Conservation (phyloP, 2,797 vertebrate genomes). For the Hemibagrus guttatus region DNA sequence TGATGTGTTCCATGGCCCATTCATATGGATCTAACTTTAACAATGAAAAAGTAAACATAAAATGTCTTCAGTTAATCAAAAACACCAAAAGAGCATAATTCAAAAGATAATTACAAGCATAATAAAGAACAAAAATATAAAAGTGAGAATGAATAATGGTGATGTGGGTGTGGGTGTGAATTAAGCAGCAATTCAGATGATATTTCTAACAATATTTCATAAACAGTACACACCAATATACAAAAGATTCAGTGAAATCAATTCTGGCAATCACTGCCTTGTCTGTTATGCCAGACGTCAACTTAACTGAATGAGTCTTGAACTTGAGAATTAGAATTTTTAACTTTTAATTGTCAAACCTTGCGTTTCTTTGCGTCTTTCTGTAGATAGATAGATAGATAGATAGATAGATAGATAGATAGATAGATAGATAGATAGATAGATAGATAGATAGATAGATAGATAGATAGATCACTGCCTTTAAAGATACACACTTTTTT, state of each 20-base stretch:
- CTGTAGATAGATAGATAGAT: background rate
- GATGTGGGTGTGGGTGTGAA: background rate
- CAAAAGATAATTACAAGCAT: background rate
- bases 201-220: background rate
- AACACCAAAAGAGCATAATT: background rate
- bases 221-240: background rate
- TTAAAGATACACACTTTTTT: background rate
- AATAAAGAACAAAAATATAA: background rate
- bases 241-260: background rate
- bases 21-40: background rate
- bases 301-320: background rate
- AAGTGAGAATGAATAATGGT: background rate
- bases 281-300: background rate
- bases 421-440: background rate
- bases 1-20: background rate
- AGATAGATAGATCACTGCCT: background rate
- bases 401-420: background rate
- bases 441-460: background rate
- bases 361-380: background rate
- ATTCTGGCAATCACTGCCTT: background rate
- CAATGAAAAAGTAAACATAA: background rate
- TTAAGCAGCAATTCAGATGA: slow-evolving; percentile 5
- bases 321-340: background rate
- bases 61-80: background rate
- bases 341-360: background rate